Percentiles rank a stretch among this genome's conserved stretches.
phyloP scores from a whole-genome alignment of 1,140 invertebrate genomes.

The Hycleus cichorii region DNA sequence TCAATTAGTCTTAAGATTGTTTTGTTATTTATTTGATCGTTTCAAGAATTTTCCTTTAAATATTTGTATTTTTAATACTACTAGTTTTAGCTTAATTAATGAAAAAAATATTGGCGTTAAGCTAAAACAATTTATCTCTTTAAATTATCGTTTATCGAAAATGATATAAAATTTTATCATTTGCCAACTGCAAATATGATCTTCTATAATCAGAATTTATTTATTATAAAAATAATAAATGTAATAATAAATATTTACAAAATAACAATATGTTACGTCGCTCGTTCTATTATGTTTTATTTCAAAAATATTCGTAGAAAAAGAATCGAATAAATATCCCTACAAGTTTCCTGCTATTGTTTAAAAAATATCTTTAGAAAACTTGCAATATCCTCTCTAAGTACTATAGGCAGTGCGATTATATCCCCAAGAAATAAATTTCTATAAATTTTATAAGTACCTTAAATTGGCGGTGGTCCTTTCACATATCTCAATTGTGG shows the following conservation, averaged over 20 bases:
- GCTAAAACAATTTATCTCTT: neutral
- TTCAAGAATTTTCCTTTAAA: no score
- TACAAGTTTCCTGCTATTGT: neutral
- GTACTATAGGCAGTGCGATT: conserved; percentile 9
- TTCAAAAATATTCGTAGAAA: neutral
- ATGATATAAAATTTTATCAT: conserved; percentile 14
- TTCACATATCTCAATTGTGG: conserved; percentile 78
- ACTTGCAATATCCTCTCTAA: conserved; percentile 2
- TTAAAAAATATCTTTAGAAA: no score
- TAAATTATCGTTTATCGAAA: conserved; percentile 14
- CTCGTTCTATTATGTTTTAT: neutral
- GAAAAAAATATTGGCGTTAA: no score
- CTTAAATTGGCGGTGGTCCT: conserved; percentile 65
- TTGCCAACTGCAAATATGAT: conserved; percentile 12
- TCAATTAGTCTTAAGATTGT: no score
- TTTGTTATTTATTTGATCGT: no score
- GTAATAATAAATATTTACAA: conserved; percentile 17
- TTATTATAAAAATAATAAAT: conserved; percentile 20
- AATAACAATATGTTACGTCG: conserved; percentile 29
- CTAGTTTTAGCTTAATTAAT: no score
- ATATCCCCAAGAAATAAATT: neutral
- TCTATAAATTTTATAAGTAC: conserved; percentile 5
- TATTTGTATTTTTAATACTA: no score
- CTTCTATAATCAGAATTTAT: neutral
- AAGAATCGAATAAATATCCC: neutral